Base-by-base conservation (phyloP, 2,888 invertebrate species). In the Hypomecis atomaria region DNA sequence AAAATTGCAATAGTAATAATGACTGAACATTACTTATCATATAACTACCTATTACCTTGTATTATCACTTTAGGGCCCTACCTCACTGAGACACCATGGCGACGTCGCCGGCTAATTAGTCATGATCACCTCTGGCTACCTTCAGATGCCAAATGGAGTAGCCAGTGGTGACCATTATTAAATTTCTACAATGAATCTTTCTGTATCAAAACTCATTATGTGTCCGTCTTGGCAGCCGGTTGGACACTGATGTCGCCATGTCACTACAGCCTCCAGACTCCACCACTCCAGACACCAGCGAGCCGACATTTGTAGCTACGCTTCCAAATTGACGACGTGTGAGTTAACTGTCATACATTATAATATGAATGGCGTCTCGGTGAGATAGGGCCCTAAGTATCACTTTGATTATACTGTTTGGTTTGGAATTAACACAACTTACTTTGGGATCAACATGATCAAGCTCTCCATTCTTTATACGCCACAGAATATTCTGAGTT, bases 371-470 rank as follows among this genome's bases (percentile, higher is more conserved):
- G 61, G 59, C 62, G 33, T 61, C 56, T 49, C 33, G 9, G 10
- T 48, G 53, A 63, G 58, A 53, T 33, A 49, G 49, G 33, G 49
- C 49, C 33, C 49, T 49, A 23, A 23, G 1, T 23, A 23, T 23
- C 23, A 23, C 23, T 23, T 23, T 23, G 23, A 23, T 23, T 23
- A 23, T 23, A 23, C 23, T 23, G 3, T 23, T 23, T 23, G 23
- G 23, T 23, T 23, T 23, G 23, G 3, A 23, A 2, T 23, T 23
- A 23, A 23, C 6, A n/a, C 4, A 36, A 9, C 78, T 78, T 79
- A 97, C 97, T 94, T 98, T 98, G 7, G 98, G 98, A 83, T 96
- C 95, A 70, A 98, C 95, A 90, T 96, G 95, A 83, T 98, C 98
- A 77, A 98, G 90, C 89, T 98, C 98, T 57, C 98, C 98, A 90